Evolutionary conservation across 2,113 vertebrate genomes (phyloP), one percentile per base, ranked within the genome.

Genomic region (Lycaon pictus): DNA sequence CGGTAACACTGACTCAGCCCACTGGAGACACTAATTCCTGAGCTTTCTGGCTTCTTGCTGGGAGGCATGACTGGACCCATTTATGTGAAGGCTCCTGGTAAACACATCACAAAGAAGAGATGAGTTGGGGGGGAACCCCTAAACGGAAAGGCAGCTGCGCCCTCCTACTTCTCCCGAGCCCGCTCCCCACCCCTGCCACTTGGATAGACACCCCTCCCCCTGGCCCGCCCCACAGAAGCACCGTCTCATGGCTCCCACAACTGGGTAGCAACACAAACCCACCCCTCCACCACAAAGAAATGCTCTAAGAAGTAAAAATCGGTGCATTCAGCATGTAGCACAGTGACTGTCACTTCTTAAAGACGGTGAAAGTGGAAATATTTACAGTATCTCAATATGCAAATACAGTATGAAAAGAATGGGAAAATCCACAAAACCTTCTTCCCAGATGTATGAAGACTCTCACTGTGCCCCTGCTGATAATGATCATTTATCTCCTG

Each of bases 41-140:
- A 99, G 99, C 99, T 99, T 98, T 99, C 99, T 90, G 99, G 99
- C 99, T 99, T 99, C 99, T 99, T 99, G 98, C 99, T 99, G 99
- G 99, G 99, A 99, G 99, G 99, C 99, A 99, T 99, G 99, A 99
- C 99, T 99, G 99, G 99, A 99, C 99, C 99, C 99, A 99, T 99
- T 99, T 99, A 99, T 99, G 99, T 99, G 99, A 98, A 98, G 98
- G 98, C 98, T 99, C 99, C 99, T 99, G 96, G 95, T 93, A 93
- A 96, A 93, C 8, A 89, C 92, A 98, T 29, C 23, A 92, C 55
- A 98, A 29, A 98, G 89, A 88, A 79, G 95, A 89, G 55, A 95
- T 97, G 95, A 99, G 88, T 51, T 90, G 62, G 65, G 62, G 62
- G 65, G 20, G 29, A 79, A 51, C 43, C 72, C 11, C 72, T 7